Percentiles rank a stretch among this genome's conserved stretches.
phyloP scores from a whole-genome alignment of 2,797 vertebrate species.

The Acanthurus tractus region DNA sequence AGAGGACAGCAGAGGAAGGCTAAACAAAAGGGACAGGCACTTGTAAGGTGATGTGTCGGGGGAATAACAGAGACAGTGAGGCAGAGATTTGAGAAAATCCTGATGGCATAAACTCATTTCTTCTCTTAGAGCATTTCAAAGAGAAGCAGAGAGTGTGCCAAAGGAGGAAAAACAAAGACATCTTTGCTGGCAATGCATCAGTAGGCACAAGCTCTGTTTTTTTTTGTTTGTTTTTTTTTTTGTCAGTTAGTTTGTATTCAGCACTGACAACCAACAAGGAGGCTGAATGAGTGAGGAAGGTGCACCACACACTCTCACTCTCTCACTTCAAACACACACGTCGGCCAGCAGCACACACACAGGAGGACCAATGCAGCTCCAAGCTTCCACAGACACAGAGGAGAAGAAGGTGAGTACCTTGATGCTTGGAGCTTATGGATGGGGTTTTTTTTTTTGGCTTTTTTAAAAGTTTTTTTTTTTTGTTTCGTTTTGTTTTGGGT shows the following conservation, averaged over 20 bases:
- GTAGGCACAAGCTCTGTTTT: slow-evolving; percentile 33
- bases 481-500: too few species aligned
- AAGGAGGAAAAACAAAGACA: slow-evolving; percentile 37
- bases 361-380: slow-evolving; percentile 82
- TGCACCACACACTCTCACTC: slow-evolving; percentile 61
- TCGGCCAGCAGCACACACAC: slow-evolving; percentile 53
- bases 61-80: slow-evolving; percentile 34
- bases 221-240: background rate
- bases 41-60: slow-evolving; percentile 72
- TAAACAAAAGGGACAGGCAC: slow-evolving; percentile 60
- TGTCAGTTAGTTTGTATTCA: slow-evolving; percentile 49
- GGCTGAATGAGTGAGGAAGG: slow-evolving; percentile 78
- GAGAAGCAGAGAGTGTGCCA: slow-evolving; percentile 36
- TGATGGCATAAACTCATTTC: slow-evolving; percentile 22
- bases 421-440: slow-evolving; percentile 30
- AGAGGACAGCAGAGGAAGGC: slow-evolving; percentile 57
- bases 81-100: slow-evolving; percentile 41
- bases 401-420: slow-evolving; percentile 83
- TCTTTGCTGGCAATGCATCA: slow-evolving; percentile 55
- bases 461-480: slow-evolving; percentile 2
- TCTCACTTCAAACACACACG: slow-evolving; percentile 56
- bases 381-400: slow-evolving; percentile 70
- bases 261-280: slow-evolving; percentile 60
- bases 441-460: slow-evolving; percentile 6
- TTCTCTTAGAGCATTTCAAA: slow-evolving; percentile 42